Evolutionary conservation across 2,888 invertebrate genomes (phyloP), one percentile per base, ranked within the genome.

Genomic region (Epistrophe eligans): DNA sequence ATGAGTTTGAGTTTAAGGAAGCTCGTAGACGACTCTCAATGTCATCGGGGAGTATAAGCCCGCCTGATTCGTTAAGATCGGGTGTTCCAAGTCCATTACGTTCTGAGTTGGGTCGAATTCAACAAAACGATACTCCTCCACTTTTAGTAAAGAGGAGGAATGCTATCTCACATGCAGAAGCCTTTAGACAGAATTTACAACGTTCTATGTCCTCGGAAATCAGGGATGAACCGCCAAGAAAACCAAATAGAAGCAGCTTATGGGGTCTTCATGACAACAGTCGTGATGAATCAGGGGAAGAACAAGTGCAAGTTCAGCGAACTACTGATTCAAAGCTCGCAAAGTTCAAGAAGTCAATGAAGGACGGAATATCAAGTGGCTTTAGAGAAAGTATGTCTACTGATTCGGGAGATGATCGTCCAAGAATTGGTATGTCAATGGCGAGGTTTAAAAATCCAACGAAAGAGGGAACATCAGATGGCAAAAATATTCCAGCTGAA

Each of bases 1-100:
- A 91, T 71, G 85, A 89, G 6, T 91, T 92, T 77, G 90, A 89
- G 74, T 92, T 92, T 74, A 90, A 89, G 15, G 66, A 89, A 11
- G 90, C 90, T 5, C 76, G 84, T 1, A 81, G 90, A 1, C 90
- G 90, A 60, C 89, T 90, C 45, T 91, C 90, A 3, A 85, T 40
- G 17, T 90, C 74, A 13, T 90, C 79, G 72, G 85, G 24, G 6
- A 89, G 89, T 17, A 62, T 89, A 28, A 89, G 89, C 35, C 89
- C 90, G 0, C 67, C 80, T 1, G 89, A 89, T 48, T 90, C 89
- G 9, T 48, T 77, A 43, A 58, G 35, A 6, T 88, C 88, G 17
- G 84, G 88, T 35, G 84, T 84, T 1, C 84, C 88, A 67, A 88
- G 79, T 73, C 88, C 88, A 5, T 19, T 84, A n/a, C 76, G 88